phyloP scores from a whole-genome alignment of 1,140 invertebrate species.

The Bombus sylvicola region DNA sequence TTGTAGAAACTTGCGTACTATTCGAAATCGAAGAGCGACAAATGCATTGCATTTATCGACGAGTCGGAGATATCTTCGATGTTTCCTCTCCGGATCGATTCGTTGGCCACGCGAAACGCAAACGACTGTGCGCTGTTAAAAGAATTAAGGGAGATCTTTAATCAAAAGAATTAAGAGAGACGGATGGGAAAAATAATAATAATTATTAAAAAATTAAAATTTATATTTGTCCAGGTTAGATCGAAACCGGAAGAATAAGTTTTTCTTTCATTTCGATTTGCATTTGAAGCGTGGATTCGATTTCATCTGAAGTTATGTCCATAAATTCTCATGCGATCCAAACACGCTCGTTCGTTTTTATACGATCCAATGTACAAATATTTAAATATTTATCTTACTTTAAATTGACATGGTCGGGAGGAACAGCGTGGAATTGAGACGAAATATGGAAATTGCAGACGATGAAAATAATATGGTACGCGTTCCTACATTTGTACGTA shows the following conservation, averaged over 20 bases:
- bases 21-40: too few relatives aligned
- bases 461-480: constrained; percentile 5
- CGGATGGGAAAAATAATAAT: neutral
- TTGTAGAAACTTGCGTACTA: too few relatives aligned
- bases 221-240: neutral
- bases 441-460: too few relatives aligned
- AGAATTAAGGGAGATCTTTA: too few relatives aligned
- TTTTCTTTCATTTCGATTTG: neutral
- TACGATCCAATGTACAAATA: neutral
- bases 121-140: too few relatives aligned
- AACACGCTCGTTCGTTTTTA: neutral
- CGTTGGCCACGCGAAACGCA: too few relatives aligned
- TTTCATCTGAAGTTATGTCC: neutral
- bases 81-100: too few relatives aligned
- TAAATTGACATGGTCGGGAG: too few relatives aligned
- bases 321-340: neutral
- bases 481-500: neutral
- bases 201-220: neutral
- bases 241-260: neutral
- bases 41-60: too few relatives aligned
- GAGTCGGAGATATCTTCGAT: too few relatives aligned
- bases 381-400: neutral
- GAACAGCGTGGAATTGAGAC: neutral
- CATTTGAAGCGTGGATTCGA: neutral
- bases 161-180: neutral